Evolutionary conservation across 2,113 vertebrate species (phyloP), one percentile per base, ranked within the genome.

Genomic region (Leptocoma aspasia): DNA sequence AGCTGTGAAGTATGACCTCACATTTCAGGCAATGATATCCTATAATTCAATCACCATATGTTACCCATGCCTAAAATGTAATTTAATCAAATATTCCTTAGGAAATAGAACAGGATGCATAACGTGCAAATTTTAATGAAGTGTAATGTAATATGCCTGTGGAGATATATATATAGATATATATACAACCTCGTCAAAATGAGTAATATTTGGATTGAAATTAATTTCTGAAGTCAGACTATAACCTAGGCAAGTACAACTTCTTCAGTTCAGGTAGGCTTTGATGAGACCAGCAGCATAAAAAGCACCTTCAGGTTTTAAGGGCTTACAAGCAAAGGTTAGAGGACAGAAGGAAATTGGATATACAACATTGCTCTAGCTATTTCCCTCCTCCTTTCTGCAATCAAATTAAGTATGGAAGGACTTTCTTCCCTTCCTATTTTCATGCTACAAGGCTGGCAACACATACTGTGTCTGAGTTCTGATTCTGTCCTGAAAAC

Each of bases 181-280:
- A 88, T 11, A 23, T 44, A 61, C 41, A 42, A 56, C 23, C 35
- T 59, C 86, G 54, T 81, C 52, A 93, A 86, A 82, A 82, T 78
- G 10, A 81, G 39, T 52, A 83, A 75, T 71, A 95, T 92, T 89
- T 95, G 92, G 72, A 95, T 56, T 37, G 44, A 94, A 82, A 94
- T 75, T 84, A 66, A 89, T 84, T 93, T 75, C 45, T 75, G 66
- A 86, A 82, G 65, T 21, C 49, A 91, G 57, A 56, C 10, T 87
- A 65, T 49, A 93, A 91, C 18, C 26, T 65, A 89, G 53, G 15
- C 26, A 91, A 71, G 44, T 37, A 56, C 3, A 82, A 44, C 30
- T 61, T 53, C 57, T 24, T 69, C 45, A 90, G 50, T 7, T 86
- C 3, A 3, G 28, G 47, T 12, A 85, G 57, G n/a, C 30, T 91